A percentile compares a stretch with the other conserved stretches of the same genome.
Conservation (phyloP, 2,797 vertebrate genomes). For the Graptemys geographica region DNA sequence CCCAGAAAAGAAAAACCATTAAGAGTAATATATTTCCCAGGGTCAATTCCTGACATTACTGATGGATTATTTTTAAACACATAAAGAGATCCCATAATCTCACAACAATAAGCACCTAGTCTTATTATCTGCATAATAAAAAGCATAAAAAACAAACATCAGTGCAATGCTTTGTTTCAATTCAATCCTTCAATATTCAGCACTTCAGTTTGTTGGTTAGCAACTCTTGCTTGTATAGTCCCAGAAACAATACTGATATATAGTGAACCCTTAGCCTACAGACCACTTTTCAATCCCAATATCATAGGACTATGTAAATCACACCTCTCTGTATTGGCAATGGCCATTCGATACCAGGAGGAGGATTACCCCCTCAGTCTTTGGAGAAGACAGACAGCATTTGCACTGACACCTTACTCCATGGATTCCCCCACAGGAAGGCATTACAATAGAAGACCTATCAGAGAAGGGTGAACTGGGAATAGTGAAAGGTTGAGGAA, state of each 20-base stretch:
- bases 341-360: not conserved
- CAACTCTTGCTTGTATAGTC: not conserved
- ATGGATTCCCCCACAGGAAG: not conserved
- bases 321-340: fast-evolving
- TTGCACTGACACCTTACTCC: not conserved
- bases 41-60: not conserved
- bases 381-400: not conserved
- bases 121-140: not conserved
- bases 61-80: fast-evolving
- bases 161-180: not conserved
- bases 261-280: not conserved
- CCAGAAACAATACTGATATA: not conserved
- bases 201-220: not conserved
- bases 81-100: not conserved
- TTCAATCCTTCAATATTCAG: not conserved
- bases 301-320: not conserved
- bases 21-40: not conserved
- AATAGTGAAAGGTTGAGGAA: not conserved
- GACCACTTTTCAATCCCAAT: not conserved
- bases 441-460: not conserved
- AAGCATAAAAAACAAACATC: not conserved
- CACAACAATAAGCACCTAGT: not conserved
- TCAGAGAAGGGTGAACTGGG: not conserved
- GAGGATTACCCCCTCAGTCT: not conserved
- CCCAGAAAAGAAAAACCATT: not conserved